Evolutionary conservation across 2,888 invertebrate species (phyloP).

Genomic region (Odontocolon sp.): DNA sequence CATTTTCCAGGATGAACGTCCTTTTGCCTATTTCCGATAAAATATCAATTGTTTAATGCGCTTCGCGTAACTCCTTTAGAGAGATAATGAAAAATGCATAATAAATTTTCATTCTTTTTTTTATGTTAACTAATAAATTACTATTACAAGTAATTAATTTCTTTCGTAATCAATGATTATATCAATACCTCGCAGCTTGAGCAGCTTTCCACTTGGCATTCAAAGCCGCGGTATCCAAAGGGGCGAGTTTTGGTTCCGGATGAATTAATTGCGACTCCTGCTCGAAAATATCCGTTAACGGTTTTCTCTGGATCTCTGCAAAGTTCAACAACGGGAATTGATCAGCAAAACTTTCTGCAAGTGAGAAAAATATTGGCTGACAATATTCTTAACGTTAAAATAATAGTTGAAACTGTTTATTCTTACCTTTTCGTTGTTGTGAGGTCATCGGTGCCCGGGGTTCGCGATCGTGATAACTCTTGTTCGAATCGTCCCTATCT

Average conservation of each 20-base stretch:
- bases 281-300: slow-evolving; percentile 77
- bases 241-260: slow-evolving; percentile 76
- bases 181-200: slow-evolving; percentile 71
- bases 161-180: background rate
- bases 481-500: slow-evolving; percentile 76
- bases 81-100: background rate
- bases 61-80: background rate
- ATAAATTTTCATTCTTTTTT: background rate
- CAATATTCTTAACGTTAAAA: slow-evolving; percentile 21
- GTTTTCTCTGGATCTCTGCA: slow-evolving; percentile 77
- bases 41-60: background rate
- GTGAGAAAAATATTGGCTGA: slow-evolving; percentile 33
- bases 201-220: slow-evolving; percentile 79
- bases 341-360: slow-evolving; percentile 22
- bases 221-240: slow-evolving; percentile 75
- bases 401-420: slow-evolving; percentile 1
- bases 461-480: slow-evolving; percentile 78
- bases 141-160: background rate
- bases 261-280: slow-evolving; percentile 77
- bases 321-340: slow-evolving; percentile 44
- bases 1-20: slow-evolving; percentile 81
- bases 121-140: background rate
- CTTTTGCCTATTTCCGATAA: slow-evolving; percentile 80
- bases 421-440: slow-evolving; percentile 77
- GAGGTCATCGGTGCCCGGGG: slow-evolving; percentile 73